phyloP scores from a whole-genome alignment of 1,140 invertebrate species.

The Rhagoletis pomonella region DNA sequence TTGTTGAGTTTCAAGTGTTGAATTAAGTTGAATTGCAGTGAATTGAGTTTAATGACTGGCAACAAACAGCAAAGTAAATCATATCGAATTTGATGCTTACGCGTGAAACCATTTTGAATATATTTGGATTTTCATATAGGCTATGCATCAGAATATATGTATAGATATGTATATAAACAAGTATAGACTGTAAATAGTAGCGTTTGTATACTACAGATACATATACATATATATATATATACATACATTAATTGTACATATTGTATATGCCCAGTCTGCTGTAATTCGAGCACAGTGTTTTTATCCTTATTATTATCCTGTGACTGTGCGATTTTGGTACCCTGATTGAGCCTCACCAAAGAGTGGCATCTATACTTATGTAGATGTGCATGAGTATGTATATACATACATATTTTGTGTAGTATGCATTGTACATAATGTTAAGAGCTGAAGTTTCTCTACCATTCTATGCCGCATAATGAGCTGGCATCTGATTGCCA shows the following conservation, averaged over 20 bases:
- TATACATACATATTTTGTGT: background rate
- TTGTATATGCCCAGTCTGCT: slow-evolving; percentile 24
- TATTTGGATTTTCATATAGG: background rate
- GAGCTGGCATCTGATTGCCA: slow-evolving; percentile 70
- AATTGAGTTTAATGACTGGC: slow-evolving; percentile 37
- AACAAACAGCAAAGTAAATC: background rate
- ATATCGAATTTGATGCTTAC: background rate
- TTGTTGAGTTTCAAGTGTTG: slow-evolving; percentile 53
- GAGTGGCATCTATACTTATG: slow-evolving; percentile 57
- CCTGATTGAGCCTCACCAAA: background rate
- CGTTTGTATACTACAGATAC: background rate
- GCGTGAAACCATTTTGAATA: background rate
- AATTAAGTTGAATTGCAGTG: slow-evolving; percentile 46
- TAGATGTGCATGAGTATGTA: too few species aligned
- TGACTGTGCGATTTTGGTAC: slow-evolving; percentile 36
- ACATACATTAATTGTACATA: background rate
- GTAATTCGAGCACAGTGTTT: slow-evolving; percentile 68
- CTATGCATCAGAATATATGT: background rate
- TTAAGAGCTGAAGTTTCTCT: background rate
- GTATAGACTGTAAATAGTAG: background rate
- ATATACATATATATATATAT: background rate
- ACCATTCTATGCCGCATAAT: slow-evolving; percentile 67
- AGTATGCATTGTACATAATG: background rate
- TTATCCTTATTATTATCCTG: slow-evolving; percentile 32
- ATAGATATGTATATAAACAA: background rate